Conservation (phyloP, 2,113 vertebrate species). For the Rhynchomys soricoides region DNA sequence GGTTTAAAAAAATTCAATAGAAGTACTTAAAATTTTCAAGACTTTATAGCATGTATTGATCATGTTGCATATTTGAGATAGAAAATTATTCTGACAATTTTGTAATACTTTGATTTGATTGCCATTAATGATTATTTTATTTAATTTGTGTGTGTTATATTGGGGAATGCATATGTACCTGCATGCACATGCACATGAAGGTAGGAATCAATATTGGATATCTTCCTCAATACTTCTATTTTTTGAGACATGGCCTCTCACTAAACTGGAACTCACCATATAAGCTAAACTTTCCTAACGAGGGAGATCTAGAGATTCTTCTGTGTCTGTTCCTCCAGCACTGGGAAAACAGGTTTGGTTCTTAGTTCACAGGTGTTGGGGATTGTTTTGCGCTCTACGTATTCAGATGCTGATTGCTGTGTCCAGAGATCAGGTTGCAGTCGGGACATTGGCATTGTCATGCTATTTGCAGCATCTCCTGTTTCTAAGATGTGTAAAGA, state of each 20-base stretch:
- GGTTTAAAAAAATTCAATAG: background rate
- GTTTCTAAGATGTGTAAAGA: too few relatives aligned
- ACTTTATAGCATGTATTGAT: background rate
- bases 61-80: conserved; percentile 24
- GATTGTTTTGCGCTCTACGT: too few relatives aligned
- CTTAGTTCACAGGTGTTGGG: background rate
- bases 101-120: conserved; percentile 31
- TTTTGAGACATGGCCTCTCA: background rate
- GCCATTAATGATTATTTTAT: background rate
- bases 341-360: too few relatives aligned
- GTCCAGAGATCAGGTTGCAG: too few relatives aligned
- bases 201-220: background rate
- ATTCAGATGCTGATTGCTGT: too few relatives aligned
- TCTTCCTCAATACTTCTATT: background rate
- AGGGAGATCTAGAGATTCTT: background rate
- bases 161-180: background rate
- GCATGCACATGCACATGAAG: background rate
- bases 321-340: too few relatives aligned
- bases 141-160: too few relatives aligned
- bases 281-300: background rate
- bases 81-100: background rate
- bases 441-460: too few relatives aligned
- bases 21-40: background rate
- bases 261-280: background rate
- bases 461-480: too few relatives aligned